Evolutionary conservation across 2,113 vertebrate genomes (phyloP).

Genomic region (Neotoma lepida): DNA sequence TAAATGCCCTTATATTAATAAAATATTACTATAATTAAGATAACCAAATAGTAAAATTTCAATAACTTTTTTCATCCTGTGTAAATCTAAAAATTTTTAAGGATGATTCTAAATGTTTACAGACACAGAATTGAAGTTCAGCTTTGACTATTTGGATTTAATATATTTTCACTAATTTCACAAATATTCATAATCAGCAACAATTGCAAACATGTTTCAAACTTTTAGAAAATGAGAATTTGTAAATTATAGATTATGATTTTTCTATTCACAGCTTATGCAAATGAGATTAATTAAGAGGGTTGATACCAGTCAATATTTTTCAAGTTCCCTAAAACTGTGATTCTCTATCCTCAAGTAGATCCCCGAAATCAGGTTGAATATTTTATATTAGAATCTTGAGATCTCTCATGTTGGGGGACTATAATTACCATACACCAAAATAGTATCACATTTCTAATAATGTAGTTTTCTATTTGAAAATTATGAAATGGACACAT

Average conservation of each 20-base stretch:
- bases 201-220: background rate
- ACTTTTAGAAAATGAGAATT: background rate
- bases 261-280: background rate
- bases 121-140: background rate
- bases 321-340: background rate
- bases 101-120: background rate
- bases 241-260: background rate
- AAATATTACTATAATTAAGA: background rate
- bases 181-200: background rate
- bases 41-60: background rate
- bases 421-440: background rate
- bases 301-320: background rate
- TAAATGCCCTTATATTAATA: background rate
- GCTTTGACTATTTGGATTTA: background rate
- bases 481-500: background rate
- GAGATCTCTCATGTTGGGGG: background rate
- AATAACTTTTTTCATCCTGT: background rate
- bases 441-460: background rate
- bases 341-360: background rate
- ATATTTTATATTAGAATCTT: background rate
- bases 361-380: background rate
- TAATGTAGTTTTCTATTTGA: background rate
- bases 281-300: background rate
- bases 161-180: background rate
- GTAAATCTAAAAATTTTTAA: background rate